Conservation (phyloP, 2,113 vertebrate species). For the Cyanoliseus patagonus region DNA sequence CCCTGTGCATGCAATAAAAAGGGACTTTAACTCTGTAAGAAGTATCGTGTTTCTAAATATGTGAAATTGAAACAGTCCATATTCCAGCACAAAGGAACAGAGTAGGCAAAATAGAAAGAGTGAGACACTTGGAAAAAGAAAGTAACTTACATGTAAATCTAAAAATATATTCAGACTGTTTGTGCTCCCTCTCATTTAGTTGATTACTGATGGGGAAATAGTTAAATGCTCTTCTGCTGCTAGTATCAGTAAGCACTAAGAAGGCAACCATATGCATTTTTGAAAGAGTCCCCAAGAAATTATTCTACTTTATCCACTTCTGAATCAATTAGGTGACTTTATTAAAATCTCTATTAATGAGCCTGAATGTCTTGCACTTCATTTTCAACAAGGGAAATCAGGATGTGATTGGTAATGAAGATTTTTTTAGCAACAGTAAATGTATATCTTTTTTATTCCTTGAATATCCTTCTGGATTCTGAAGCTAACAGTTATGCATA, state of each 20-base stretch:
- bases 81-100: background rate
- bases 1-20: background rate
- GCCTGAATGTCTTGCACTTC: background rate
- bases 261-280: background rate
- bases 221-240: background rate
- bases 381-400: background rate
- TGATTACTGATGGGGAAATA: background rate
- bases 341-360: background rate
- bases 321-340: background rate
- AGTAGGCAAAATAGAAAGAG: background rate
- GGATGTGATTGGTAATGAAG: background rate
- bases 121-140: background rate
- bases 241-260: background rate
- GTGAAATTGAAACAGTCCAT: background rate
- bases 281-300: background rate
- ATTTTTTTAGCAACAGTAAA: background rate
- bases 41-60: background rate
- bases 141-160: background rate
- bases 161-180: background rate
- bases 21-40: background rate
- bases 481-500: background rate
- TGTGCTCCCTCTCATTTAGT: slow-evolving; percentile 7
- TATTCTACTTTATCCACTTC: background rate
- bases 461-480: background rate
- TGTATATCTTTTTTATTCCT: background rate